Evolutionary conservation across 2,797 vertebrate species (phyloP).

Genomic region (Acrocephalus scirpaceus): DNA sequence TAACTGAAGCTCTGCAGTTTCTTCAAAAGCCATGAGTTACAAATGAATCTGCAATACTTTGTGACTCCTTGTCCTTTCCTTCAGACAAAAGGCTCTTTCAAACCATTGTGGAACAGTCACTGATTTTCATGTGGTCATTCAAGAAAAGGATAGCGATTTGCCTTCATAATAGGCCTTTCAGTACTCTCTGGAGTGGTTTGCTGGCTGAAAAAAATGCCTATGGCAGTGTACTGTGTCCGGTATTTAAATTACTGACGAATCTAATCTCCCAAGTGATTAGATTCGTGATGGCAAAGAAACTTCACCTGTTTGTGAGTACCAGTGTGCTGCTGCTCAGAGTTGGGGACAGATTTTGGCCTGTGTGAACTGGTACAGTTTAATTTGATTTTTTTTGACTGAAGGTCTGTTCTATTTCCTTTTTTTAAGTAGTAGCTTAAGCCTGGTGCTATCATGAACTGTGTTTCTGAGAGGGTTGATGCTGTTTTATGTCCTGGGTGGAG

Average conservation of each 20-base stretch:
- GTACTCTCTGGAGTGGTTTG: constrained; percentile 10
- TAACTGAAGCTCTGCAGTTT: constrained; percentile 52
- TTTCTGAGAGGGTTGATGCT: neutral
- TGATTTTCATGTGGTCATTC: constrained; percentile 54
- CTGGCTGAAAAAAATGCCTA: neutral
- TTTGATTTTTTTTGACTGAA: neutral
- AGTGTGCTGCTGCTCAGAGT: neutral
- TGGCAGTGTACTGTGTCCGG: neutral
- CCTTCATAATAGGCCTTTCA: constrained; percentile 40
- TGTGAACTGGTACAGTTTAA: neutral
- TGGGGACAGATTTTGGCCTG: neutral
- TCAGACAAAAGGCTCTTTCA: constrained; percentile 49
- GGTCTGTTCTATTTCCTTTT: neutral
- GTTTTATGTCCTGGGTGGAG: neutral
- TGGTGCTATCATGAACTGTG: neutral
- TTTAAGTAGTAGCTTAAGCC: neutral
- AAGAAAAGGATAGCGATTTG: constrained; percentile 28
- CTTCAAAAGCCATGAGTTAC: constrained; percentile 18
- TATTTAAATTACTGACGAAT: neutral
- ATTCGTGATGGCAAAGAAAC: too few species aligned
- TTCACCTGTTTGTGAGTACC: neutral
- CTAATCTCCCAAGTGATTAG: neutral
- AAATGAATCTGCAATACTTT: constrained; percentile 42
- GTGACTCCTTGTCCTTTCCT: constrained; percentile 52
- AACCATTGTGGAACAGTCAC: neutral